Evolutionary conservation across 2,113 vertebrate species (phyloP).

Genomic region (Athene cunicularia): DNA sequence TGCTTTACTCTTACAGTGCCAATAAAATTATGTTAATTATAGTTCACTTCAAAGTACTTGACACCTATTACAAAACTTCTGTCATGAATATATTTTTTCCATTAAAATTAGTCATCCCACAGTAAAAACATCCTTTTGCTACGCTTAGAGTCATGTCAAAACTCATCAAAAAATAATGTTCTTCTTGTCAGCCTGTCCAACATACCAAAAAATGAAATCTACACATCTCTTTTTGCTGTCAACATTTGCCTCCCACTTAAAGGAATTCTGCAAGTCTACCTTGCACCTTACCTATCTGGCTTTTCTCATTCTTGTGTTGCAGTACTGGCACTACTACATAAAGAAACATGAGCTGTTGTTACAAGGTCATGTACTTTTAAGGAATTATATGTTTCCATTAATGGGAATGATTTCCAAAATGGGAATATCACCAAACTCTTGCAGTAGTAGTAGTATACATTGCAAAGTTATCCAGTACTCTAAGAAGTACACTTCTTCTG

Average conservation of each 20-base stretch:
- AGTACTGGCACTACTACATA: neutral
- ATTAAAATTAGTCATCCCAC: slow-evolving; percentile 22
- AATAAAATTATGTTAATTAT: slow-evolving; percentile 50
- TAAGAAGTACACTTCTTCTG: neutral
- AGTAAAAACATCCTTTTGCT: slow-evolving; percentile 45
- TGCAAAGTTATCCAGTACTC: neutral
- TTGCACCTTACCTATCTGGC: neutral
- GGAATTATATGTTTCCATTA: neutral
- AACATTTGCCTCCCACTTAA: neutral
- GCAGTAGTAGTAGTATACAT: neutral
- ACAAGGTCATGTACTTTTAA: neutral
- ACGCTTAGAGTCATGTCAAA: slow-evolving; percentile 50
- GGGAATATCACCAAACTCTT: neutral
- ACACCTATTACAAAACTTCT: slow-evolving; percentile 54
- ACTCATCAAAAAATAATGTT: slow-evolving; percentile 52
- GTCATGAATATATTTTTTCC: slow-evolving; percentile 25
- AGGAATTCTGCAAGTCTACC: neutral
- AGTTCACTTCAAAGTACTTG: slow-evolving; percentile 39
- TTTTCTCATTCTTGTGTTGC: neutral
- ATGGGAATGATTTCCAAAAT: neutral
- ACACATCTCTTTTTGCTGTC: slow-evolving; percentile 4
- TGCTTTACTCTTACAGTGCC: neutral
- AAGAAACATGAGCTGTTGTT: neutral
- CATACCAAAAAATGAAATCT: slow-evolving; percentile 32
- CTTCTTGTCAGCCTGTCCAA: slow-evolving; percentile 23